These are phyloP conservation scores for Felis chaus DNA, from an alignment of 2,113 vertebrate genomes.

Conservation along the genomic window DNA sequence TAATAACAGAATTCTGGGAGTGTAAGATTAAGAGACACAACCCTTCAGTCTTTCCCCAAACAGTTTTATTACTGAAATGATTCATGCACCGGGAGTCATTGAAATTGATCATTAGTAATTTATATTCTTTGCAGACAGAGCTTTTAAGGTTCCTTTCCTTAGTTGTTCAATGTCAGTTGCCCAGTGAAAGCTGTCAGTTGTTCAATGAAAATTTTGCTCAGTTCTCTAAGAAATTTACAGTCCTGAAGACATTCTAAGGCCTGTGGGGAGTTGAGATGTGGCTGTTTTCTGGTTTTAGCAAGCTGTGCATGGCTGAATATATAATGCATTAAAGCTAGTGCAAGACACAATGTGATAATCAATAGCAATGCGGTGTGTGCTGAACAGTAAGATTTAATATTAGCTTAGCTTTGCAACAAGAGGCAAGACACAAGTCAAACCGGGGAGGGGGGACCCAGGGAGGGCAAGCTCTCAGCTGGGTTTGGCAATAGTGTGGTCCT, in stretches of 20 bases:
- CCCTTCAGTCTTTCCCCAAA: constrained; percentile 57
- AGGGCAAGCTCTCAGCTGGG: neutral
- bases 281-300: neutral
- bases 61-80: constrained; percentile 62
- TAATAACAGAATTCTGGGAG: constrained; percentile 63
- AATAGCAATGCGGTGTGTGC: neutral
- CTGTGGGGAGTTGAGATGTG: neutral
- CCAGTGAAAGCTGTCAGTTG: constrained; percentile 32
- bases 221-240: constrained; percentile 39
- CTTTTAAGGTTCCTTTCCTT: constrained; percentile 44
- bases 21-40: constrained; percentile 60
- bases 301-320: neutral
- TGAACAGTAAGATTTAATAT: constrained; percentile 15
- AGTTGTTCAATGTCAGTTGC: neutral
- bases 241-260: constrained; percentile 1
- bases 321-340: constrained; percentile 43
- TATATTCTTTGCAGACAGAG: constrained; percentile 9
- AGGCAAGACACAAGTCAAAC: neutral
- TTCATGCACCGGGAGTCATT: constrained; percentile 4
- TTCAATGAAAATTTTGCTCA: constrained; percentile 43
- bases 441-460: neutral
- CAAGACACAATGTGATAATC: constrained; percentile 1
- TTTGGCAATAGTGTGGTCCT: neutral
- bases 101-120: constrained; percentile 67
- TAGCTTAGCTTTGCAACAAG: neutral